Base-by-base conservation (phyloP, 2,797 vertebrate species). In the Varecia variegata region DNA sequence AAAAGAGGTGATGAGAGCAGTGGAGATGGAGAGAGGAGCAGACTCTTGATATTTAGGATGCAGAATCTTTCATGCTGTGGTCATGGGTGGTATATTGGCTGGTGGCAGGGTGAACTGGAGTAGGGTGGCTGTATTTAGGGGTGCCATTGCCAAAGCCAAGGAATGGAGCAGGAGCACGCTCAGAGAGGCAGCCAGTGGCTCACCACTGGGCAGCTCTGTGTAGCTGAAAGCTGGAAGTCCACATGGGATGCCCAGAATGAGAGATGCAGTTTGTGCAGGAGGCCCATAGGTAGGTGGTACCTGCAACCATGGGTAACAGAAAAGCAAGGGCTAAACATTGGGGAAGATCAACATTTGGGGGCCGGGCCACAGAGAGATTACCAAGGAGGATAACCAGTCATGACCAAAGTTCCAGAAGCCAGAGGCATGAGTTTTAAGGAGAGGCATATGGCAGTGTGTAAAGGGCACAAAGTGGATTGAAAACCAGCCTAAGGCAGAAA, bases 131-230 rank as follows among this genome's bases (percentile, higher is more conserved):
- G n/a, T 30, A 5, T 8, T 40, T 27, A 4, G 27, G 58, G 23
- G 10, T 40, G n/a, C n/a, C 8, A 2, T 0, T 1, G 25, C 32
- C 18, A 11, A n/a, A n/a, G 43, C 20, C 5, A 1, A 54, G 68
- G 27, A 40, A 23, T 6, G 27, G n/a, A 7, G 65, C 62, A 9
- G 32, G 88, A 0, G 1, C 0, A 0, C 0, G 27, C 35, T 71
- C 11, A 1, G 67, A 5, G 1, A 0, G 71, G 58, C 80, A 52
- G 12, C 58, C 3, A 2, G 7, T 0, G 17, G 50, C 15, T 88
- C 38, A 0, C 1, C 0, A 6, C 32, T 27, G 30, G 82, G 73
- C 15, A 32, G n/a, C 73, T 92, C 35, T 0, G 7, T 6, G 43
- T 2, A 0, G 21, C 15, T n/a, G 47, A 45, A 47, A 54, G 45